These are phyloP conservation scores for Mico argentatus DNA, from an alignment of 2,797 vertebrate genomes.

Conservation along the genomic window DNA sequence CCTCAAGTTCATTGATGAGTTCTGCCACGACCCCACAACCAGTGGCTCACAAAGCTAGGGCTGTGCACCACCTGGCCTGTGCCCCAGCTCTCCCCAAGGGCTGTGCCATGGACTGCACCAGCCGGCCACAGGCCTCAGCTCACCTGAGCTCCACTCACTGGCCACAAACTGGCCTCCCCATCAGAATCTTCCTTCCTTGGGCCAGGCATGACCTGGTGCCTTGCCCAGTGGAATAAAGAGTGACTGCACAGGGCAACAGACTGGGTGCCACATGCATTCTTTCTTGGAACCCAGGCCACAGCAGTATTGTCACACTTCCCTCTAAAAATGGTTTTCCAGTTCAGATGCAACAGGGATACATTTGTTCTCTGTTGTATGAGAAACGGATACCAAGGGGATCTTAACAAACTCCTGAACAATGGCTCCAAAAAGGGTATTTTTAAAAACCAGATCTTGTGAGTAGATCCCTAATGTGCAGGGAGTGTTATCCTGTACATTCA, in stretches of 20 bases:
- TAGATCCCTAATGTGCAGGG: neutral
- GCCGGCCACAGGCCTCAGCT: neutral
- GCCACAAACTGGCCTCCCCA: neutral
- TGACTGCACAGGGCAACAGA: neutral
- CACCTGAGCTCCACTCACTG: neutral
- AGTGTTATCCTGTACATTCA: neutral
- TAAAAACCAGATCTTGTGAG: neutral
- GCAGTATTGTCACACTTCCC: neutral
- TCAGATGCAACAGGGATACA: neutral
- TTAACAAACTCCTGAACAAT: slow-evolving; percentile 5
- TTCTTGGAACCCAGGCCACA: neutral
- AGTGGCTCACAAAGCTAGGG: slow-evolving; percentile 54
- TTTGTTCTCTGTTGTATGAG: slow-evolving; percentile 30
- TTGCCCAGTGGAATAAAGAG: slow-evolving; percentile 71
- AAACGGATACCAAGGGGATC: neutral
- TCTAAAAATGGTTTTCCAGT: slow-evolving; percentile 21
- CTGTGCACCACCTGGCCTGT: neutral
- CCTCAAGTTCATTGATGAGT: slow-evolving; percentile 73
- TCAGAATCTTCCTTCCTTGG: neutral
- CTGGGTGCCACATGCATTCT: neutral
- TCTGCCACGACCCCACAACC: slow-evolving; percentile 59
- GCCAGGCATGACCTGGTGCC: neutral
- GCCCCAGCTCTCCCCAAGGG: neutral
- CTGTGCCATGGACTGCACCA: neutral
- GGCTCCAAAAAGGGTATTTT: neutral